Base-by-base conservation (phyloP, 1,140 invertebrate genomes). In the Neodiprion pinetum region DNA sequence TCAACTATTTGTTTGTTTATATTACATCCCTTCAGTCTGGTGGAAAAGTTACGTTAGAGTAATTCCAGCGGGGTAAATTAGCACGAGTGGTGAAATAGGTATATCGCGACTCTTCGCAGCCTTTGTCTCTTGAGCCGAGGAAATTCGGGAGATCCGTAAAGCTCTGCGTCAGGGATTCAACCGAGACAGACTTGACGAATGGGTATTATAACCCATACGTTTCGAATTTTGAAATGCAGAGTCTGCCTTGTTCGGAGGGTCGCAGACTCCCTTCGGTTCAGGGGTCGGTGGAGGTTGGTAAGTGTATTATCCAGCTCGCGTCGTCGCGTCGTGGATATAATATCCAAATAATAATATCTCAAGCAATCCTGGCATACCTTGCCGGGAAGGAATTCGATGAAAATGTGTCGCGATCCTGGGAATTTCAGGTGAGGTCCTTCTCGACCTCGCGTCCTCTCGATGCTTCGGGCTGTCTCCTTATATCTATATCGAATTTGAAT, bases 331-430 rank as follows among this genome's bases (percentile, higher is more conserved):
- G 80, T 80, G 78, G 65, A 17, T 61, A 61, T 71, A 77, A 77
- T 80, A 81, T 77, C 80, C 85, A 84, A 86, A 85, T 84, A 88
- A 86, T 85, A 85, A 88, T 88, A 88, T 85, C 83, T 83, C 76
- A 50, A 23, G 74, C 53, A 61, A 71, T 80, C 75, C 74, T 71
- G 75, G 77, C 77, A 78, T 82, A 80, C 79, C 79, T 72, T 50
- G 70, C 65, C 67, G 68, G 78, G 72, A 79, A 87, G 85, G 84
- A 86, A 87, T 87, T 79, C 81, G 78, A 82, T 82, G 82, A 83
- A 85, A 87, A 83, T 85, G 80, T 82, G 83, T 81, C 80, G 77
- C 73, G 77, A 80, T 81, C 75, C 78, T 83, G 79, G 84, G 82
- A 81, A 85, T 84, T 81, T 79, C 80, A 80, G 80, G 82, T 81